These are phyloP conservation scores for Brachionus koreanus DNA, from an alignment of 1,140 invertebrate genomes.

Conservation along the genomic window DNA sequence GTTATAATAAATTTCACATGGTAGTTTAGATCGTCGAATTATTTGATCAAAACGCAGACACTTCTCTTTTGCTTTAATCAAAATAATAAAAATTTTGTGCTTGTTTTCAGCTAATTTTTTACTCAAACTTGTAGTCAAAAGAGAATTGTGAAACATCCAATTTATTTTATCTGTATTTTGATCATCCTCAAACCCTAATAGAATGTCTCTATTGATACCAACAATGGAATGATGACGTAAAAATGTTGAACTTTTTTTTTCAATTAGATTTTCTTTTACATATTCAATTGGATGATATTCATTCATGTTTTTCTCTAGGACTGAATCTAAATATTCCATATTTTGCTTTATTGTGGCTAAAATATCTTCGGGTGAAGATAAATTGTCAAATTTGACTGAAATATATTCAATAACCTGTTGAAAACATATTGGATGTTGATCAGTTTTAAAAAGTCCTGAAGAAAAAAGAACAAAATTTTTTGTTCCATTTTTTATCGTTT, in stretches of 20 bases:
- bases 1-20: background rate
- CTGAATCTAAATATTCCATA: background rate
- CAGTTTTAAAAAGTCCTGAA: background rate
- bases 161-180: background rate
- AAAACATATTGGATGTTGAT: background rate
- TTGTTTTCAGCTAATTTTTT: background rate
- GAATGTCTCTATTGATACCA: background rate
- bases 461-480: conserved; percentile 5
- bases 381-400: background rate
- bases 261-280: background rate
- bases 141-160: background rate
- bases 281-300: background rate
- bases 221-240: background rate
- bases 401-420: background rate
- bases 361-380: background rate
- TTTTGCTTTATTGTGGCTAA: background rate
- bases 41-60: background rate
- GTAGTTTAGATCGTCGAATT: background rate
- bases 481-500: background rate
- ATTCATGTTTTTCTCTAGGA: background rate
- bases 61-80: background rate
- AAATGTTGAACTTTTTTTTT: background rate
- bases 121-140: background rate
- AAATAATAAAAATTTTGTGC: background rate
- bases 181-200: background rate